Base-by-base conservation (phyloP, 1,140 invertebrate species). In the Andricus grossulariae region DNA sequence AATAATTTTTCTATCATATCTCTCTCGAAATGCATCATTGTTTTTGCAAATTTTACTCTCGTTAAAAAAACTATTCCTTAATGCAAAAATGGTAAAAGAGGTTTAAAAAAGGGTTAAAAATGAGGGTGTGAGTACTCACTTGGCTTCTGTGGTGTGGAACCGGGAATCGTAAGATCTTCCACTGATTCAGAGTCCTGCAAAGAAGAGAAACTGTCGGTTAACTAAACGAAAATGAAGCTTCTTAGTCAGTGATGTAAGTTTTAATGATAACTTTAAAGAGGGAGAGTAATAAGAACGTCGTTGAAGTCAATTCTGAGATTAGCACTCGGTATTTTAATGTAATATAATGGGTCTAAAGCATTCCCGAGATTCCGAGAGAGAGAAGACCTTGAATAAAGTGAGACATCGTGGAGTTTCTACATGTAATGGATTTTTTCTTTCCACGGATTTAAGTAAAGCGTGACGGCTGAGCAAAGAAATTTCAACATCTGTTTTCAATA, bases 171-270 rank as follows among this genome's bases (percentile, higher is more conserved):
- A 13, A 93, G 85, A 77, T 94, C 94, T 87, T 93, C 93, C 11
- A 93, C 88, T 18, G 94, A 94, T 88, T 94, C 94, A 50, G 94
- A 93, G 78, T 94, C 94, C 94, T 94, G 80, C 16, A 90, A 87
- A 70, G 75, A 54, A 77, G 79, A 78, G n/a, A 55, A 51, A 55
- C 71, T 70, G 49, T 74, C 72, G 75, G 51, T 80, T 75, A 80
- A 80, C 60, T 51, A 51, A 82, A 78, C 25, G 70, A 70, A 66
- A 66, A 66, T 66, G 60, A 66, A 66, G 60, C 60, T 66, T 66
- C 60, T 66, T 66, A 45, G 32, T 66, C 60, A 66, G 39, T 66
- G 60, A 66, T 66, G 60, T 66, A 66, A 66, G 15, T 66, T 45
- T 66, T 66, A 66, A 66, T 66, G 60, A 66, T 66, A 8, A 25